Evolutionary conservation across 2,888 invertebrate species (phyloP), one percentile per base, ranked within the genome.

Genomic region (Dasypogon diadema): DNA sequence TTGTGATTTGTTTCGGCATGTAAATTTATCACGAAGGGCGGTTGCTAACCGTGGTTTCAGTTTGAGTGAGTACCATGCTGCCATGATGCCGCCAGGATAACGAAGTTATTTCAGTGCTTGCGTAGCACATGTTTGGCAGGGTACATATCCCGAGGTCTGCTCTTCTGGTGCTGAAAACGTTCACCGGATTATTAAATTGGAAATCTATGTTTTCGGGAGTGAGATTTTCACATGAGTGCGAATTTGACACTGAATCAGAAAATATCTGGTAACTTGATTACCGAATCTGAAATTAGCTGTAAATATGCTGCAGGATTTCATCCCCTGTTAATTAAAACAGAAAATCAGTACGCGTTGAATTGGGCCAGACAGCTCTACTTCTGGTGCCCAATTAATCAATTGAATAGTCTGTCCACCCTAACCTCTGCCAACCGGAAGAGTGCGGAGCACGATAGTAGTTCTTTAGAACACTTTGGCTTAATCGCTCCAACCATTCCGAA

Each of bases 1-100:
- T 30, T 58, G 30, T 30, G 58, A 58, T 58, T 58, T 58, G 58
- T 58, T 58, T 58, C 58, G 26, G 58, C 18, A 60, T 37, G 60
- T 60, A 60, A 60, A 60, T 37, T 60, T 60, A 60, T 60, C 60
- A 60, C 60, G 34, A 60, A 21, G 24, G 42, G 14, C 18, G 18
- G 18, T 37, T n/a, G 37, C 16, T 60, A 34, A 14, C 60, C 30
- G 24, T 30, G 16, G 58, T 24, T 42, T 12, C 2, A 2, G 8
- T 42, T 42, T 12, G 12, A 3, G 42, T 12, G 42, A 42, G 30
- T 8, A 30, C 42, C n/a, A 12, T 42, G 42, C 3, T 42, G n/a
- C 42, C 42, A 12, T 2, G 42, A 12, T 12, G n/a, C n/a, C 12
- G 60, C 14, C 58, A 10, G 21, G n/a, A 37, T 60, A 60, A 60